A percentile compares a stretch with the other conserved stretches of the same genome.
These are phyloP conservation scores for Callospermophilus lateralis DNA, from an alignment of 2,113 vertebrate species.

Conservation along the genomic window DNA sequence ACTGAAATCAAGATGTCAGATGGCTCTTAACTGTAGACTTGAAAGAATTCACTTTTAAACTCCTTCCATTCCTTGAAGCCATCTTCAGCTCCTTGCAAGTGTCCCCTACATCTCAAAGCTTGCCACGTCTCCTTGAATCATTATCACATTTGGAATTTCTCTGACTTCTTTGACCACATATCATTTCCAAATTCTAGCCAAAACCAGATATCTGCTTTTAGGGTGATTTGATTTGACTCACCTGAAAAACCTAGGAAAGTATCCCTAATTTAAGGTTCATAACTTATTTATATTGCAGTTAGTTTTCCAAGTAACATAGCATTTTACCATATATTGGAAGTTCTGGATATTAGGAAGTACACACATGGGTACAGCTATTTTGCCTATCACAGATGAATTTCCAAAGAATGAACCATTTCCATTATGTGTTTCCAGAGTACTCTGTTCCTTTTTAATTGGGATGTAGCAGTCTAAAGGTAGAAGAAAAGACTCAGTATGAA, in stretches of 20 bases:
- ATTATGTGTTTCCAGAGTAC: neutral
- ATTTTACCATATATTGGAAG: neutral
- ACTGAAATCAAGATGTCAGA: neutral
- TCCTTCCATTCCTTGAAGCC: neutral
- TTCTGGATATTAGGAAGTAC: neutral
- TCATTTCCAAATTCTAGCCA: neutral
- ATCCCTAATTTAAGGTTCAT: neutral
- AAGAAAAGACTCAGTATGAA: neutral
- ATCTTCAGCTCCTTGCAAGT: neutral
- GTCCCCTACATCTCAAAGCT: neutral
- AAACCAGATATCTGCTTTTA: neutral
- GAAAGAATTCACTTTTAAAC: neutral
- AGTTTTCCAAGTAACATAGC: neutral
- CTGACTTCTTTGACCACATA: neutral
- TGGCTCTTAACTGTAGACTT: neutral
- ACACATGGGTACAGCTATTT: neutral
- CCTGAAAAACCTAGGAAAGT: neutral
- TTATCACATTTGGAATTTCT: neutral
- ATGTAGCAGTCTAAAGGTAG: neutral
- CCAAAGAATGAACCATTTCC: conserved; percentile 7
- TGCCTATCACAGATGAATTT: conserved; percentile 27
- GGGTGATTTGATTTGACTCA: neutral
- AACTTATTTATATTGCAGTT: neutral
- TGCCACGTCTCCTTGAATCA: neutral
- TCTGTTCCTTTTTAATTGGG: neutral